These are phyloP conservation scores for Echinometra lucunter DNA, from an alignment of 53 echinoderm and acorn worm species.

Conservation along the genomic window DNA sequence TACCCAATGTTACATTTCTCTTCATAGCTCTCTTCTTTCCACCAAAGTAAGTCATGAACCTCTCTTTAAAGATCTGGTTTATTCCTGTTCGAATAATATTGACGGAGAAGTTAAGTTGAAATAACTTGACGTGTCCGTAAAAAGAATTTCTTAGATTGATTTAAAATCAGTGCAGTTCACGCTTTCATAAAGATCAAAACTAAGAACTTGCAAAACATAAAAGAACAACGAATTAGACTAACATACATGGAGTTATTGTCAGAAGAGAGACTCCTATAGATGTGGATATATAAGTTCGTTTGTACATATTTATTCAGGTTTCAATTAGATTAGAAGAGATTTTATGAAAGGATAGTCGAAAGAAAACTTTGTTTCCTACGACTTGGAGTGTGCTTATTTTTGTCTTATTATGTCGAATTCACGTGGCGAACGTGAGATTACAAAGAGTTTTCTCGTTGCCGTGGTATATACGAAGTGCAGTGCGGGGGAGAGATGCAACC, in stretches of 20 bases:
- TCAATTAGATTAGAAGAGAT: no score
- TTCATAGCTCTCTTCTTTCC: conserved; percentile 91
- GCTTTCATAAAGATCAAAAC: no score
- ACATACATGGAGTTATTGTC: no score
- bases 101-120: no score
- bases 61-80: not conserved
- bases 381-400: not conserved
- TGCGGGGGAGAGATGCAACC: not conserved
- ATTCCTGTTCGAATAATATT: not conserved
- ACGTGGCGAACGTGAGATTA: not conserved
- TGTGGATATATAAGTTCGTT: no score
- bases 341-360: no score
- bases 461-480: not conserved
- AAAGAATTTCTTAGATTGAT: not conserved
- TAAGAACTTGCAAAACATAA: no score
- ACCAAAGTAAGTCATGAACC: conserved; percentile 86
- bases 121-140: not conserved
- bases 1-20: conserved; percentile 90
- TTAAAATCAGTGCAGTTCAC: not conserved
- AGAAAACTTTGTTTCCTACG: not conserved
- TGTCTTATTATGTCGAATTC: not conserved
- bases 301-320: no score
- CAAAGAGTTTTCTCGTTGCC: no score
- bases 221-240: no score
- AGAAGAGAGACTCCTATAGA: no score